Evolutionary conservation across 2,113 vertebrate species (phyloP).

Genomic region (Anguilla japonica): DNA sequence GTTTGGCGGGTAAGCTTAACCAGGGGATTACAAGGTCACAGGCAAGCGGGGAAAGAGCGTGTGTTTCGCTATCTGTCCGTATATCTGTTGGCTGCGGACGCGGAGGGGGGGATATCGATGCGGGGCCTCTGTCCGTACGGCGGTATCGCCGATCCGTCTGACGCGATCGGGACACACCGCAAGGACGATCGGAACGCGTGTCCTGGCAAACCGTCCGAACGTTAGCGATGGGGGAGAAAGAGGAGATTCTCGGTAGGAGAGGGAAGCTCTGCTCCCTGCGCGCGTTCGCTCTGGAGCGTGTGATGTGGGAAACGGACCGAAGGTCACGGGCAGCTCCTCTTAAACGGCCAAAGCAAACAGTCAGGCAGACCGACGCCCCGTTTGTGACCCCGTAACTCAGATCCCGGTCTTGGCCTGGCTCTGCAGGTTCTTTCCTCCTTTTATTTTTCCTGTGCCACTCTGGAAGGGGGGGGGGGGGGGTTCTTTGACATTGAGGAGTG

Average conservation of each 20-base stretch:
- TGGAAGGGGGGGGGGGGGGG: too few species aligned
- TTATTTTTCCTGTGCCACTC: slow-evolving; percentile 12
- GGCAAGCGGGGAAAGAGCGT: slow-evolving; percentile 27
- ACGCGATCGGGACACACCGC: slow-evolving; percentile 23
- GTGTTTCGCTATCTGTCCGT: slow-evolving; percentile 20
- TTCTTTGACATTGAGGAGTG: slow-evolving; percentile 23
- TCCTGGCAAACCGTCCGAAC: slow-evolving; percentile 21
- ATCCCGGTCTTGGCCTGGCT: slow-evolving; percentile 16
- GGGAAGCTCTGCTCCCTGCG: not conserved
- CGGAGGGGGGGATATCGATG: slow-evolving; percentile 16
- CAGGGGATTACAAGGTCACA: slow-evolving; percentile 46
- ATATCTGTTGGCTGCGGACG: slow-evolving; percentile 28
- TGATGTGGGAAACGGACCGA: not conserved
- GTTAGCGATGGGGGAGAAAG: not conserved
- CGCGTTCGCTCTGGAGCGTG: not conserved
- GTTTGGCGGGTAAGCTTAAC: slow-evolving; percentile 53
- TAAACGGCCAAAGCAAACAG: not conserved
- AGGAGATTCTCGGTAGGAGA: not conserved
- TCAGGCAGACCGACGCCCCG: not conserved
- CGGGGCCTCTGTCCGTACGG: slow-evolving; percentile 20
- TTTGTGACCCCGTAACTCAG: not conserved
- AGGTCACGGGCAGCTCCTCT: too few species aligned
- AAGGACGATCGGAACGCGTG: slow-evolving; percentile 35
- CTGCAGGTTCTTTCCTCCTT: not conserved
- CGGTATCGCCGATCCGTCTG: slow-evolving; percentile 31